phyloP scores from a whole-genome alignment of 1,140 invertebrate genomes.

The Heterodera carotae region DNA sequence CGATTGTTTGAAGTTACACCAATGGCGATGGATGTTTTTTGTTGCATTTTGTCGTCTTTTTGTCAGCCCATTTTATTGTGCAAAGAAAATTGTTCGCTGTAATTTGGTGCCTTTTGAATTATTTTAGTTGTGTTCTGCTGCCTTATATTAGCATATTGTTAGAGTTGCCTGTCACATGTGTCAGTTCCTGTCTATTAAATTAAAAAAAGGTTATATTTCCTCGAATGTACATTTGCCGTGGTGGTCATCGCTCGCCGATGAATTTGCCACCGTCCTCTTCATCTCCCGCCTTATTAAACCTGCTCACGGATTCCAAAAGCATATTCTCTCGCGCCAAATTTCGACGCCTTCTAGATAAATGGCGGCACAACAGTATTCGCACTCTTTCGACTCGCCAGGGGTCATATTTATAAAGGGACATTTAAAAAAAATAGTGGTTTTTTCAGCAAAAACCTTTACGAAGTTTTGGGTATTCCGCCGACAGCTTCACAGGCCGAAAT shows the following conservation, averaged over 20 bases:
- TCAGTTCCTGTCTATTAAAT: no score
- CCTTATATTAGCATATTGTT: no score
- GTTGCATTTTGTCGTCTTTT: no score
- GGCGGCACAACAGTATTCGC: not conserved
- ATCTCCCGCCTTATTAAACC: not conserved
- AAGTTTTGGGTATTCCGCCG: not conserved
- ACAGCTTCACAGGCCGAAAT: constrained; percentile 13
- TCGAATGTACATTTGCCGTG: not conserved
- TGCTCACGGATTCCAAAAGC: not conserved
- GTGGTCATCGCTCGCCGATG: not conserved
- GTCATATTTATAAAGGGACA: not conserved
- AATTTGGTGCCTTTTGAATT: no score
- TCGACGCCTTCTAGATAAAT: not conserved
- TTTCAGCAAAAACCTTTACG: constrained; percentile 16
- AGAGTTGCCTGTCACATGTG: no score
- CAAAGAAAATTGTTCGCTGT: no score
- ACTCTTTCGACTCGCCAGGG: not conserved
- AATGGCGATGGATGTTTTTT: no score
- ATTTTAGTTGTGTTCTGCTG: no score
- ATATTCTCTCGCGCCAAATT: no score
- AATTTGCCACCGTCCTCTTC: not conserved
- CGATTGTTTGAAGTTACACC: no score
- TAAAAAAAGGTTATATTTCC: not conserved
- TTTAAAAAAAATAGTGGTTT: not conserved
- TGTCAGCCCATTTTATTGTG: no score